These are phyloP conservation scores for Eristalis arbustorum DNA, from an alignment of 2,888 invertebrate species.

Conservation along the genomic window DNA sequence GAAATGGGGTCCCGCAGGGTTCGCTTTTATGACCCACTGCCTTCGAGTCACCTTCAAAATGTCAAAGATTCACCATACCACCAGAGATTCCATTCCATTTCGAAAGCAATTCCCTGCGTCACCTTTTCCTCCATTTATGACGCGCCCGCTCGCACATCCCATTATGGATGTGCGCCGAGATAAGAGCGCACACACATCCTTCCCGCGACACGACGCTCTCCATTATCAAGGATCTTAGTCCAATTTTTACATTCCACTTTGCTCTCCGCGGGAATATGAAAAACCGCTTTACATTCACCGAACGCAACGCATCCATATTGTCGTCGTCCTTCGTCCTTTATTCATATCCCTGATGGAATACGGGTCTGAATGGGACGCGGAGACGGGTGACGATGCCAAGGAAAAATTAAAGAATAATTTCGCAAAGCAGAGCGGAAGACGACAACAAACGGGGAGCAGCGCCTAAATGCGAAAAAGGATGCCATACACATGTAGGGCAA, in stretches of 20 bases:
- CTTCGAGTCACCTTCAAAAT: neutral
- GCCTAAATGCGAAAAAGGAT: slow-evolving; percentile 52
- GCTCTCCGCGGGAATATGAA: slow-evolving; percentile 18
- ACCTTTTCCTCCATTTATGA: neutral
- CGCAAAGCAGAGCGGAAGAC: slow-evolving; percentile 26
- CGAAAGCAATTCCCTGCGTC: neutral
- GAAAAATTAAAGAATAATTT: slow-evolving; percentile 62
- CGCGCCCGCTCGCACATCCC: slow-evolving; percentile 30
- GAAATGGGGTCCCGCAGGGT: neutral
- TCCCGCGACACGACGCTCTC: neutral
- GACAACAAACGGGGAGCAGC: neutral
- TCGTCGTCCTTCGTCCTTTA: slow-evolving; percentile 51
- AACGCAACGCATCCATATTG: slow-evolving; percentile 21
- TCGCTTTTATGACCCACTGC: neutral
- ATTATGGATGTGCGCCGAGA: slow-evolving; percentile 10
- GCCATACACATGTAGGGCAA: slow-evolving; percentile 63
- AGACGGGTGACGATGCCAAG: slow-evolving; percentile 17
- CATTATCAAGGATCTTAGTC: slow-evolving; percentile 46
- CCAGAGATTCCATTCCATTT: neutral
- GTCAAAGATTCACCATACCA: neutral
- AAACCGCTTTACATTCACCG: slow-evolving; percentile 36
- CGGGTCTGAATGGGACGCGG: neutral
- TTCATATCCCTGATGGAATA: slow-evolving; percentile 31
- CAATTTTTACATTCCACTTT: slow-evolving; percentile 32
- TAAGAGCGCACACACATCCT: slow-evolving; percentile 15